Evolutionary conservation across 2,113 vertebrate genomes (phyloP), one percentile per base, ranked within the genome.

Genomic region (Grallaria varia): DNA sequence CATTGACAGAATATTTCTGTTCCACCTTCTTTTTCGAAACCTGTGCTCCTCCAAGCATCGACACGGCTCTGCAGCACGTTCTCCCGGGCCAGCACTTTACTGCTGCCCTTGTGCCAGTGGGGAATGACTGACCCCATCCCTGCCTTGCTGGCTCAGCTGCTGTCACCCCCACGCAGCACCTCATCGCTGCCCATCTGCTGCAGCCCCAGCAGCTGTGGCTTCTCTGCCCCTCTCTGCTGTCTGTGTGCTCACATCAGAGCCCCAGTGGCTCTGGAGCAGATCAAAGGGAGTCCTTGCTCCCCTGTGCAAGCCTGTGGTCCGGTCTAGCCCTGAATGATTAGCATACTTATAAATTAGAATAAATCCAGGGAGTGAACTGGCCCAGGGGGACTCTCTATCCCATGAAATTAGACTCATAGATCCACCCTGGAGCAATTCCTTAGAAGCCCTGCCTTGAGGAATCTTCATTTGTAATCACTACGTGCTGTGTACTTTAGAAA

Each of bases 401-500:
- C 84, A 69, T 90, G 73, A 79, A 95, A 94, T 90, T 78, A 78
- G 85, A 64, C 76, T 96, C 79, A 35, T 66, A 3, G 45, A 81
- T 78, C 73, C 60, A 71, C 44, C 85, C 68, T 23, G 52, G 79
- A 90, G 95, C 95, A 74, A 52, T 93, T 90, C 79, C 63, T 90
- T 30, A 16, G 84, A 90, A 96, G 83, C 75, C 50, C 49, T 92
- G 77, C 86, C 86, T 89, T 81, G 69, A 18, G 37, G 73, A 79
- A 84, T 79, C 93, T 93, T 91, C 95, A 96, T 97, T 95, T 96
- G 92, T 81, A 96, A 95, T 64, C 95, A 35, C 93, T 90, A 1
- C 4, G 11, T 87, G 93, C 95, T 96, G 96, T 92, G 92, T 95
- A 96, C 95, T 94, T 96, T 72, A 66, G 88, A 90, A 92, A 85